Base-by-base conservation (phyloP, 2,113 vertebrate species). In the Erythrocebus patas region DNA sequence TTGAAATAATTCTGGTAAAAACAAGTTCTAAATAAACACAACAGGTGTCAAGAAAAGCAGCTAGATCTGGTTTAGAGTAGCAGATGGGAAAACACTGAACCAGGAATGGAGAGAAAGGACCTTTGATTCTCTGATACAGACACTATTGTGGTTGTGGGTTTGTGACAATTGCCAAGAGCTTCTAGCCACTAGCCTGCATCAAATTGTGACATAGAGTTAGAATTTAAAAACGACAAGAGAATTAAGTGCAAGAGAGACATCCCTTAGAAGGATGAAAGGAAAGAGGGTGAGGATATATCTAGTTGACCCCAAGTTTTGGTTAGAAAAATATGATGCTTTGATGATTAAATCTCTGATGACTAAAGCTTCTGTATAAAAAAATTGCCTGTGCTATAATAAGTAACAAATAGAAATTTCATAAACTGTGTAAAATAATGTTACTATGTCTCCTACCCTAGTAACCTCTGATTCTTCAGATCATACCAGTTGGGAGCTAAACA, bases 1-100 rank as follows among this genome's bases (percentile, higher is more conserved):
- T 76, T 83, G 86, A 97, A 61, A 96, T 48, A 81, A 83, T 92
- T 95, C 85, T 96, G 82, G 89, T 83, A 59, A 96, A 97, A 96
- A 45, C n/a, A 93, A 9, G 10, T 57, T 96, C 83, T 70, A 78
- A 83, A 73, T 70, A 96, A 85, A 92, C 61, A 80, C 0, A 3
- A 59, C 72, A 92, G 80, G 59, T 96, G 83, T 91, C 48, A 72
- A 70, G 68, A 79, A 90, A 75, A 91, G 89, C 76, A 89, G 43
- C 78, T 80, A 38, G 75, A 43, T 87, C 30, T 83, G 57, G 27
- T 64, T 91, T 89, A 64, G 93, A 85, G 35, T 78, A 35, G 59
- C 45, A 59, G 48, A 76, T 70, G 38, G 59, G 20, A 72, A 82
- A 83, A 94, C 59, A 91, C 86, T 82, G 55, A 12, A 20, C 25